Percentiles rank a stretch among this genome's conserved stretches.
These are phyloP conservation scores for Yasuhikotakia modesta DNA, from an alignment of 2,797 vertebrate species.

Conservation along the genomic window DNA sequence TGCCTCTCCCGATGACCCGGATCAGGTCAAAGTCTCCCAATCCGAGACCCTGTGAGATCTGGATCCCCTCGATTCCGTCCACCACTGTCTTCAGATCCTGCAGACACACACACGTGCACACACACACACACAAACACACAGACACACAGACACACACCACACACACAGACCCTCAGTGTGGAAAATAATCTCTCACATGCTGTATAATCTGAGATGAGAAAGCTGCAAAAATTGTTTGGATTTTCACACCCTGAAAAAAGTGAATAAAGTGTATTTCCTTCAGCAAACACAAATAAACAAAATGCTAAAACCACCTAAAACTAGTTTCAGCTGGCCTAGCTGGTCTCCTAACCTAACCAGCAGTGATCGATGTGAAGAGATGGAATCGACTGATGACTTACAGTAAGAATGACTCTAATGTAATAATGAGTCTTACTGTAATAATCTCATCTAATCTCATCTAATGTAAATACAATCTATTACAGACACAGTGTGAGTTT, in stretches of 20 bases:
- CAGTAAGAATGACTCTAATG: no score
- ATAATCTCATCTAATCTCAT: neutral
- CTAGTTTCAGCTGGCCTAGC: neutral
- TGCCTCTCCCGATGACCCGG: conserved; percentile 94
- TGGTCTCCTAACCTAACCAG: neutral
- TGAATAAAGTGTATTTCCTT: neutral
- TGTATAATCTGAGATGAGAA: neutral
- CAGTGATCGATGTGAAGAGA: neutral
- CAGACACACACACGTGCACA: conserved; percentile 37
- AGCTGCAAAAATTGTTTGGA: neutral
- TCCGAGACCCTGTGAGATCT: conserved; percentile 90
- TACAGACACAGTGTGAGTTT: neutral
- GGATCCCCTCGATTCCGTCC: conserved; percentile 92
- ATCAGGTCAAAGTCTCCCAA: conserved; percentile 95
- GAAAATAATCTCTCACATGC: neutral
- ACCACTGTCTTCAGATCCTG: conserved; percentile 93
- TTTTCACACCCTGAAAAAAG: neutral
- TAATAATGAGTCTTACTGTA: neutral
- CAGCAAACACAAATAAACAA: no score
- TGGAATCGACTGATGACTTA: no score
- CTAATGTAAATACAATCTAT: neutral
- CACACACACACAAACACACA: conserved; percentile 13
- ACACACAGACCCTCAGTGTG: neutral
- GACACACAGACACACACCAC: conserved; percentile 38
- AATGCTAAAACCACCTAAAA: neutral